phyloP scores from a whole-genome alignment of 2,797 vertebrate species.

The Coreius guichenoti region DNA sequence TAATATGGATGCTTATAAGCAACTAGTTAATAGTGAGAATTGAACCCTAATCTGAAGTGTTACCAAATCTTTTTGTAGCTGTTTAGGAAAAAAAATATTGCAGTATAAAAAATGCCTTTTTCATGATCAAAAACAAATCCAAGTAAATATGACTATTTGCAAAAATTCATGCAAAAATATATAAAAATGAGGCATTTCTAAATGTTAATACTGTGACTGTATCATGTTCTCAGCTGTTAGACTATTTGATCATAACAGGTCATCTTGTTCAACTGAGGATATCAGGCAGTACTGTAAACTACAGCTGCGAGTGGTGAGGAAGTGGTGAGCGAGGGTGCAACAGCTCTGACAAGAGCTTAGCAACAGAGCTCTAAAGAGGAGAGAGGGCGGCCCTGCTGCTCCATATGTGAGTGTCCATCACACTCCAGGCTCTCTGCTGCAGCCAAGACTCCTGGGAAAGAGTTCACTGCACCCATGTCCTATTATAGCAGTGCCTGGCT shows the following conservation, averaged over 20 bases:
- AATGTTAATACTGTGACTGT: not conserved
- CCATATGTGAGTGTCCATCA: conserved; percentile 66
- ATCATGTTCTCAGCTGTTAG: conserved; percentile 1
- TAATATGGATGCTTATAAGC: too few relatives aligned
- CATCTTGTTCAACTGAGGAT: conserved; percentile 32
- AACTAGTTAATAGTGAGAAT: too few relatives aligned
- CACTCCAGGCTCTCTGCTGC: conserved; percentile 37
- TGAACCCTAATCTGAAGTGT: too few relatives aligned
- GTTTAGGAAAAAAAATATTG: not conserved
- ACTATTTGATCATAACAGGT: conserved; percentile 2
- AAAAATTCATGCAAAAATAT: not conserved
- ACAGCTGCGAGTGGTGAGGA: conserved; percentile 33
- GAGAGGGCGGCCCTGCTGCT: conserved; percentile 48
- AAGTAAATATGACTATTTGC: not conserved
- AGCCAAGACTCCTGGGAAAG: conserved; percentile 78
- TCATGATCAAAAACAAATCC: not conserved
- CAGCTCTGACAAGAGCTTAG: conserved; percentile 52
- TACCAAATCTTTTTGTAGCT: not conserved
- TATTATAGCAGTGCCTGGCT: conserved; percentile 80
- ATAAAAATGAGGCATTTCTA: not conserved
- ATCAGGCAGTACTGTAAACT: conserved; percentile 38
- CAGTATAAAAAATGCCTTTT: not conserved
- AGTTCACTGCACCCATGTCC: conserved; percentile 77
- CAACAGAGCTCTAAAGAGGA: conserved; percentile 56
- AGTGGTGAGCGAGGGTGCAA: conserved; percentile 15